Conservation (phyloP, 53 echinoderm and acorn worm species). For the Apostichopus leukothele region DNA sequence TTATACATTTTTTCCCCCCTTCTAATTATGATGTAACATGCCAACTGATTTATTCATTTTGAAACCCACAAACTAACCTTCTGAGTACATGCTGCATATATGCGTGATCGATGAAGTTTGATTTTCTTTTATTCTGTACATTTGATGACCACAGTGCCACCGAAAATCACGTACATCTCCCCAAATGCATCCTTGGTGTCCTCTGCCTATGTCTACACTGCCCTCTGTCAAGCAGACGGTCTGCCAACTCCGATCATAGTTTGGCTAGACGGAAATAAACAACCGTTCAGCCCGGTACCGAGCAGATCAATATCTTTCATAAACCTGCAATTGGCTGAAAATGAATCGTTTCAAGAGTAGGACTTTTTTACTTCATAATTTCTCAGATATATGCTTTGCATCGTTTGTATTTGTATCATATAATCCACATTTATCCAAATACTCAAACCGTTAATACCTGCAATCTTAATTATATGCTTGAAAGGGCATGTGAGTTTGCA, state of each 20-base stretch:
- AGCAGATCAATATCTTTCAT: neutral
- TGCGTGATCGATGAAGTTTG: too few relatives aligned
- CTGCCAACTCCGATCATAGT: neutral
- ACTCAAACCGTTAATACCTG: too few relatives aligned
- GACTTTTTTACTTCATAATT: neutral
- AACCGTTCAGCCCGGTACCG: neutral
- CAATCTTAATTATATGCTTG: too few relatives aligned
- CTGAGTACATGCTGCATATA: too few relatives aligned
- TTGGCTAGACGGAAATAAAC: neutral
- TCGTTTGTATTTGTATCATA: neutral
- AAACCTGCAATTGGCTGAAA: neutral
- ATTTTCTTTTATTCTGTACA: too few relatives aligned
- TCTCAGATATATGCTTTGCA: neutral
- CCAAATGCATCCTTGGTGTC: neutral
- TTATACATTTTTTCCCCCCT: too few relatives aligned
- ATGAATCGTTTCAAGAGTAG: neutral
- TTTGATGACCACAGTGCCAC: neutral
- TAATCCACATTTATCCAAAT: too few relatives aligned
- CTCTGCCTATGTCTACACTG: neutral
- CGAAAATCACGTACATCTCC: neutral
- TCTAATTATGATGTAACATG: too few relatives aligned
- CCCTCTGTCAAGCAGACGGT: neutral
- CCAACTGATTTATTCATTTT: too few relatives aligned
- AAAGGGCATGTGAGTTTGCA: too few relatives aligned
- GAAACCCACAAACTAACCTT: too few relatives aligned